Base-by-base conservation (phyloP, 2,888 invertebrate genomes). In the Beris morrisii region DNA sequence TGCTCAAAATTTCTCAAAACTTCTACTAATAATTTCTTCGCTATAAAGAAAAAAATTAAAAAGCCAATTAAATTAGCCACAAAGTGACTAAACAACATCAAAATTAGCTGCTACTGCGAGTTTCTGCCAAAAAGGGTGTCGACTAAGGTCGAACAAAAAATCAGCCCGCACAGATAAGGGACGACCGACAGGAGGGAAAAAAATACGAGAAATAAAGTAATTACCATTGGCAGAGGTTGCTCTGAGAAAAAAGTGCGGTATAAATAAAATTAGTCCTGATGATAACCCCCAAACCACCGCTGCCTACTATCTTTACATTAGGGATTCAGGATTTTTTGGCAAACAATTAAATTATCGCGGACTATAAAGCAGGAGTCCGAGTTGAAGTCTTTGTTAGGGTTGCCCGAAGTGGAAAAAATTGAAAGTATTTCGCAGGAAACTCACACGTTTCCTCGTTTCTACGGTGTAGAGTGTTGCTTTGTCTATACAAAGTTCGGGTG, bases 241-340 rank as follows among this genome's bases (percentile, higher is more conserved):
- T 13, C 28, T 22, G 52, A 52, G 9, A 38, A 38, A 13, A 55
- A 55, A 55, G 30, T 12, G 43, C n/a, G 12, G n/a, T n/a, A 55
- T 15, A 55, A 55, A 55, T 55, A 55, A 55, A 55, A 55, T 55
- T 55, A 55, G 55, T 55, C 55, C 38, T 32, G 38, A 55, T 55
- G 38, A 55, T 55, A 32, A 55, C 12, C n/a, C 43, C 22, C 12
- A 12, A 12, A 12, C 31, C 31, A 22, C 30, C 4, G 5, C 31
- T 12, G 22, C 53, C 6, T 53, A 53, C 15, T 6, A 53, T 53
- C 4, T 9, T 12, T 22, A 28, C 28, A 53, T 22, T 53, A 53
- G 5, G 28, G 31, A 53, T 53, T 53, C 22, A 30, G 53, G 53
- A 53, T 53, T 53, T 53, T 55, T 55, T 3, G 31, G 55, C 30